Evolutionary conservation across 2,888 invertebrate species (phyloP).

Genomic region (Anorthoa munda): DNA sequence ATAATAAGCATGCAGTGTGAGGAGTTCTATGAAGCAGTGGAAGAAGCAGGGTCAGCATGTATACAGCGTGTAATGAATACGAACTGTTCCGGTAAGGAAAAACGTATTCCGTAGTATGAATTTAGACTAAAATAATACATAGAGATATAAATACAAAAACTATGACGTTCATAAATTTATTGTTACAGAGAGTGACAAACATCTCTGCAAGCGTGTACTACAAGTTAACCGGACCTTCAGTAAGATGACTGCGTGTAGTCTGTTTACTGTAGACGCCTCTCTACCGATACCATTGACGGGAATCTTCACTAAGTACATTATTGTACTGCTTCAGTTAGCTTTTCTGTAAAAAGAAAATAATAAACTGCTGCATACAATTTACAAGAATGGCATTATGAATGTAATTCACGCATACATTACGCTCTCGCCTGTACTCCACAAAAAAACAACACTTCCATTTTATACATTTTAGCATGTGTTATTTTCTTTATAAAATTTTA

Average conservation of each 20-base stretch:
- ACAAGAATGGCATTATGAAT: too few relatives aligned
- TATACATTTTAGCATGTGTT: too few relatives aligned
- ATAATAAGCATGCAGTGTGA: constrained; percentile 15
- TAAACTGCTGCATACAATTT: too few relatives aligned
- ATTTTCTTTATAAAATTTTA: too few relatives aligned
- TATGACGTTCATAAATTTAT: background rate
- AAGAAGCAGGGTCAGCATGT: constrained; percentile 6
- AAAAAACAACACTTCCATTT: too few relatives aligned
- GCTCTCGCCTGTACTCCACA: too few relatives aligned
- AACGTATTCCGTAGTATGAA: background rate
- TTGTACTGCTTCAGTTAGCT: constrained; percentile 23
- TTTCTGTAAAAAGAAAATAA: background rate
- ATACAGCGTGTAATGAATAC: constrained; percentile 10
- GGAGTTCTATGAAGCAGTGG: constrained; percentile 13
- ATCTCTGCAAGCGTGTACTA: constrained; percentile 22
- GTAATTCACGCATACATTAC: too few relatives aligned
- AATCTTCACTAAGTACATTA: background rate
- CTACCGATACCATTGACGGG: constrained; percentile 7
- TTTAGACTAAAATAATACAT: background rate
- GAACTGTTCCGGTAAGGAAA: constrained; percentile 6
- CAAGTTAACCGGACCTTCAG: constrained; percentile 28
- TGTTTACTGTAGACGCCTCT: constrained; percentile 29
- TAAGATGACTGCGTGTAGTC: constrained; percentile 31
- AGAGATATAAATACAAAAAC: too few relatives aligned
- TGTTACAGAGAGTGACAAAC: constrained; percentile 2